Evolutionary conservation across 2,113 vertebrate genomes (phyloP), one percentile per base, ranked within the genome.

Genomic region (Oplegnathus fasciatus): DNA sequence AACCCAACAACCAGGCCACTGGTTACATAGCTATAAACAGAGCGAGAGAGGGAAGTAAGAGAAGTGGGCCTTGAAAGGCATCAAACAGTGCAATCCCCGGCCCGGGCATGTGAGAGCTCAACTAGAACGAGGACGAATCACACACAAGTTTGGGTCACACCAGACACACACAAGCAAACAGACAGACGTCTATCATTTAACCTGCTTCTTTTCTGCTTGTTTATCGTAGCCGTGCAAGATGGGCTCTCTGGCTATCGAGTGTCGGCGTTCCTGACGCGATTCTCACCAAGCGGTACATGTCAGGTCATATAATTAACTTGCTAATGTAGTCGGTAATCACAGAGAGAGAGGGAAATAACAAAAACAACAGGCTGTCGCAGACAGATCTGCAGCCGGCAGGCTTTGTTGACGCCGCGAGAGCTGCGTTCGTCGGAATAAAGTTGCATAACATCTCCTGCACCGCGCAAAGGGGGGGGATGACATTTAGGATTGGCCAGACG

Each of bases 1-100:
- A 94, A 94, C 94, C 85, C 93, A 93, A 92, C 90, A 94, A 94
- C 94, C 92, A 93, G 93, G 93, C 87, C 93, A 94, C 86, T 78
- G 85, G 87, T 93, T 93, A 91, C 70, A 91, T 78, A 89, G 85
- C 88, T 87, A 60, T 75, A 81, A 84, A 88, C 72, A 86, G 55
- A 83, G 61, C 68, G 46, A 57, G 44, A 65, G 48, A 67, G 37
- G 42, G 66, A 68, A 62, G 70, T 81, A 57, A 85, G 52, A 84
- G 83, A 91, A 65, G 50, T 77, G 30, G 82, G 86, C 88, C 87
- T 90, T 62, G 58, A 83, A 69, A 82, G 32, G 55, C 79, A 84
- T 69, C 61, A 85, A 74, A 55, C 50, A 20, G 28, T 44, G 57
- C 71, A 75, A 58, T 84, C 55, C 44, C 60, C 1, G 9, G 40